Evolutionary conservation across 2,113 vertebrate species (phyloP).

Genomic region (Climacteris rufus): DNA sequence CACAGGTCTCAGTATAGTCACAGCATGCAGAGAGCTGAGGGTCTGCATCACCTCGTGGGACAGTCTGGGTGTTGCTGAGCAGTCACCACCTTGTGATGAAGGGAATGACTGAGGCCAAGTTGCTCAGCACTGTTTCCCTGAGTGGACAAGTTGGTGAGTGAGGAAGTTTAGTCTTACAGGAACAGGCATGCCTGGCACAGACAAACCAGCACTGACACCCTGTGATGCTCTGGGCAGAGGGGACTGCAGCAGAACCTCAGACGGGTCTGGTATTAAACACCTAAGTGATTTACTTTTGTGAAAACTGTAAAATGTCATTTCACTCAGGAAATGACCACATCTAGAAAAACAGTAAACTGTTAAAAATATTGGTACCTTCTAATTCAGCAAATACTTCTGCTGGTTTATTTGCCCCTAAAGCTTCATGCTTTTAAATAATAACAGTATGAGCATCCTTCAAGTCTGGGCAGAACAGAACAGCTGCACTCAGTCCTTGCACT

Average conservation of each 20-base stretch:
- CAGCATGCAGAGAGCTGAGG: not conserved
- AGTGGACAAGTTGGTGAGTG: not conserved
- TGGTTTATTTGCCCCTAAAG: not conserved
- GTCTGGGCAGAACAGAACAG: not conserved
- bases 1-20: not conserved
- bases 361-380: not conserved
- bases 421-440: not conserved
- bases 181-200: not conserved
- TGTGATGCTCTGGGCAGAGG: not conserved
- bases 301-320: no score
- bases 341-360: not conserved
- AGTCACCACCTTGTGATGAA: not conserved
- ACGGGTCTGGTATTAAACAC: not conserved
- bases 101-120: not conserved
- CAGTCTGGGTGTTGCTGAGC: not conserved
- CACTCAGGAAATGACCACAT: not conserved
- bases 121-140: not conserved
- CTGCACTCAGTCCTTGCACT: not conserved
- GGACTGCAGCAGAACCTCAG: not conserved
- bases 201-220: no score
- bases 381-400: not conserved
- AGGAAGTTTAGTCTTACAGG: not conserved
- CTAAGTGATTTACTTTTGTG: not conserved
- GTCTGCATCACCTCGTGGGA: not conserved
- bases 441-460: not conserved